Conservation (phyloP, 2,888 invertebrate species). For the Heterodera filipjevi region DNA sequence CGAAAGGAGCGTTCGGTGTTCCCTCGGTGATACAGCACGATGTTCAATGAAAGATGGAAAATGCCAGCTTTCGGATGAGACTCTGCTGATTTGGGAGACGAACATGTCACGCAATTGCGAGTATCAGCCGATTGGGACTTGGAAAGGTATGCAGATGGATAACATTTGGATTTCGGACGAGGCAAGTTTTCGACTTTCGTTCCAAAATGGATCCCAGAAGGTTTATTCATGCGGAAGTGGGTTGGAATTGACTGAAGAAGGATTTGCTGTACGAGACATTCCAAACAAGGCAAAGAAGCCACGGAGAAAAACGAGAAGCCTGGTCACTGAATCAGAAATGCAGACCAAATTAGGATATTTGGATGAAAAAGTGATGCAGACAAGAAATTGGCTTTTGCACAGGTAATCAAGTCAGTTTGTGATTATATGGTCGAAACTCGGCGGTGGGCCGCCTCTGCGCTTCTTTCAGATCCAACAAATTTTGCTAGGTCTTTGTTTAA, state of each 20-base stretch:
- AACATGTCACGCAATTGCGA: neutral
- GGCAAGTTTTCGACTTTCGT: neutral
- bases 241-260: neutral
- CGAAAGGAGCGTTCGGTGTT: neutral
- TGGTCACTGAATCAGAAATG: neutral
- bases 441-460: neutral
- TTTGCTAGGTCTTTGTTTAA: neutral
- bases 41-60: neutral
- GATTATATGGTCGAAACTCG: neutral
- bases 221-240: neutral
- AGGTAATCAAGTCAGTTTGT: neutral
- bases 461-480: neutral
- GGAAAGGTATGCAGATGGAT: neutral
- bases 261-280: neutral
- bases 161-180: constrained; percentile 11
- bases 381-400: neutral
- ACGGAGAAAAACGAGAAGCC: neutral
- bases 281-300: neutral
- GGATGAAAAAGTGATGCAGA: neutral
- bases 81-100: neutral
- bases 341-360: neutral
- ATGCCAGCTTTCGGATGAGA: neutral
- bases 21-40: neutral
- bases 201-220: neutral
- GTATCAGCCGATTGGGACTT: neutral